Conservation (phyloP, 2,888 invertebrate genomes). For the Melanchra persicariae region DNA sequence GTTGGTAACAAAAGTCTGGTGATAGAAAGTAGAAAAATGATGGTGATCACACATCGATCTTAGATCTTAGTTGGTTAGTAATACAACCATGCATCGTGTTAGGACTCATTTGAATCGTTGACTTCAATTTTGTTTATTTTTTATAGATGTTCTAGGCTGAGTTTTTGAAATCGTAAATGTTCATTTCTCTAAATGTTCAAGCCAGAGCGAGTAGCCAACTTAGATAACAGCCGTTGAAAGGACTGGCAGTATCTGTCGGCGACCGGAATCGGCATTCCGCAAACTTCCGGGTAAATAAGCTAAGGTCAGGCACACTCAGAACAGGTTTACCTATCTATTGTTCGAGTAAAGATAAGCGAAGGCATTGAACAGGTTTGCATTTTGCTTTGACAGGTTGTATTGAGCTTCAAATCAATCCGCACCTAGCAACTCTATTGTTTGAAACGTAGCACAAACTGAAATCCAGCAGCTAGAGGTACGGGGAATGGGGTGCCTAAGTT, state of each 20-base stretch:
- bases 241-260: conserved; percentile 26
- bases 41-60: no score
- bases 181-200: background rate
- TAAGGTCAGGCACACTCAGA: background rate
- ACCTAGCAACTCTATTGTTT: conserved; percentile 9
- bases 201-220: background rate
- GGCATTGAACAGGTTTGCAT: conserved; percentile 12
- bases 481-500: background rate
- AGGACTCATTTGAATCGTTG: no score
- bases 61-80: no score
- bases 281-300: conserved; percentile 18
- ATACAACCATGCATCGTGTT: no score
- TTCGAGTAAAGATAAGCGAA: conserved; percentile 17
- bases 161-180: background rate
- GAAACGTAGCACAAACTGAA: conserved; percentile 3
- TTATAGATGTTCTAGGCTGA: background rate
- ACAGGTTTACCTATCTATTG: conserved; percentile 7
- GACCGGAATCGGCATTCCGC: conserved; percentile 1
- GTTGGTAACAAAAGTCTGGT: no score
- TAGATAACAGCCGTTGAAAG: conserved; percentile 3
- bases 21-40: no score
- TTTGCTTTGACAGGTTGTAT: background rate
- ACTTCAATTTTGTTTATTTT: no score
- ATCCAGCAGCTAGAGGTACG: background rate
- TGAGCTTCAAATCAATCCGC: background rate